Conservation (phyloP, 2,888 invertebrate species). For the Resseliella maxima region DNA sequence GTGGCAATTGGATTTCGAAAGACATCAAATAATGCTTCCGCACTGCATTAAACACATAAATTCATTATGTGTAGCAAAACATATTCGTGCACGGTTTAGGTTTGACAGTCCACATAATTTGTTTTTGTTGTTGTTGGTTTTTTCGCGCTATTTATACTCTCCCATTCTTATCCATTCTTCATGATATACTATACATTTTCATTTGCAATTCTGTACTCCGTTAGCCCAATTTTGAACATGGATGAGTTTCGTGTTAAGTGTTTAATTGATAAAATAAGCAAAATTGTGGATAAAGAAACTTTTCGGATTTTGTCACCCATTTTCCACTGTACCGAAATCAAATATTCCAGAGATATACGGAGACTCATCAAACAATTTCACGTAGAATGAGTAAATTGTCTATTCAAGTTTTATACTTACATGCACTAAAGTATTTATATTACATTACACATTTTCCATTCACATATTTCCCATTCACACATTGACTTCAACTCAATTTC, state of each 20-base stretch:
- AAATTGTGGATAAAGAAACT: neutral
- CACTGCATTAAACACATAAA: neutral
- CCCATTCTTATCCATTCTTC: neutral
- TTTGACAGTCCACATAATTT: neutral
- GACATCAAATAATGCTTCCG: constrained; percentile 15
- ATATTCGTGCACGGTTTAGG: neutral
- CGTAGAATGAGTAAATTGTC: neutral
- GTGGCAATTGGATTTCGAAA: constrained; percentile 19
- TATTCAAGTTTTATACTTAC: neutral
- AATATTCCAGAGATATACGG: constrained; percentile 13
- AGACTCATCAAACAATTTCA: constrained; percentile 16
- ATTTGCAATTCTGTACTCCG: neutral
- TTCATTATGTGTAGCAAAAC: constrained; percentile 23
- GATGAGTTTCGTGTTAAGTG: constrained; percentile 24
- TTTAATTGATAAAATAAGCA: constrained; percentile 36
- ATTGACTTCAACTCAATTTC: constrained; percentile 13
- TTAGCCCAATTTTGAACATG: constrained; percentile 6
- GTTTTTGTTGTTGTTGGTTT: no score
- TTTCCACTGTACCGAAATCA: neutral
- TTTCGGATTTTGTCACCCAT: neutral
- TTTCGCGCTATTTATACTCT: neutral
- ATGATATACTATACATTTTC: neutral
- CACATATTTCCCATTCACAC: neutral
- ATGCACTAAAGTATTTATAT: neutral
- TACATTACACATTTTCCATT: constrained; percentile 25